Evolutionary conservation across 2,888 invertebrate species (phyloP).

Genomic region (Bellardia pandia): DNA sequence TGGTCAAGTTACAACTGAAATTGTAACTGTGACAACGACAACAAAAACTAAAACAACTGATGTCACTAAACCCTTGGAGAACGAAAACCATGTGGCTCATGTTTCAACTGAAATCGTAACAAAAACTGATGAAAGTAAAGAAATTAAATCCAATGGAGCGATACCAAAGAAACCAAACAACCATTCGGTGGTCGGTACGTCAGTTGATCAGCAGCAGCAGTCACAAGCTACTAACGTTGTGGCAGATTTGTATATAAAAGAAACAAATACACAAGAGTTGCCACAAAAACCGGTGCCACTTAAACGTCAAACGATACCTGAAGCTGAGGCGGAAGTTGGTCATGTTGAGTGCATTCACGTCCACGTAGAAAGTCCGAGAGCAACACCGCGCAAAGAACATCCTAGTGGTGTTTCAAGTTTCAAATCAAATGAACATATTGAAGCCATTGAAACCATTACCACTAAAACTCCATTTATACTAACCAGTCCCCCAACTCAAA

Average conservation of each 20-base stretch:
- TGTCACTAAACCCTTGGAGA: conserved; percentile 8
- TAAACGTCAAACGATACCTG: conserved; percentile 43
- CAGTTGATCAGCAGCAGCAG: conserved; percentile 26
- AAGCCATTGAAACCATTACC: conserved; percentile 62
- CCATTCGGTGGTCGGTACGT: background rate
- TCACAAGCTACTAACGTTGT: background rate
- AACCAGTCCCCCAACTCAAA: conserved; percentile 69
- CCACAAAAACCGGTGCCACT: conserved; percentile 60
- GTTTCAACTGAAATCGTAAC: conserved; percentile 39
- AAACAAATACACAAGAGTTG: conserved; percentile 40
- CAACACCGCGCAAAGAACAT: conserved; percentile 68
- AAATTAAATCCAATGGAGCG: conserved; percentile 66
- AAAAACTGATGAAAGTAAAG: conserved; percentile 52
- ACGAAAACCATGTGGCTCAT: conserved; percentile 11
- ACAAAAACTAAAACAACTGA: conserved; percentile 15
- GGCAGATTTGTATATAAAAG: conserved; percentile 56
- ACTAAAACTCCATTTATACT: conserved; percentile 73
- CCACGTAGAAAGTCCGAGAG: conserved; percentile 73
- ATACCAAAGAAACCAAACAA: conserved; percentile 69
- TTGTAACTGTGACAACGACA: conserved; percentile 46
- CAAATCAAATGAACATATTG: conserved; percentile 65
- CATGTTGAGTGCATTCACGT: conserved; percentile 76
- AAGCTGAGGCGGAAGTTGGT: conserved; percentile 73
- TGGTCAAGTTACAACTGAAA: conserved; percentile 58
- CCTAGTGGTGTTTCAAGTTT: conserved; percentile 64